Base-by-base conservation (phyloP, 2,888 invertebrate species). In the Cepaea hortensis region DNA sequence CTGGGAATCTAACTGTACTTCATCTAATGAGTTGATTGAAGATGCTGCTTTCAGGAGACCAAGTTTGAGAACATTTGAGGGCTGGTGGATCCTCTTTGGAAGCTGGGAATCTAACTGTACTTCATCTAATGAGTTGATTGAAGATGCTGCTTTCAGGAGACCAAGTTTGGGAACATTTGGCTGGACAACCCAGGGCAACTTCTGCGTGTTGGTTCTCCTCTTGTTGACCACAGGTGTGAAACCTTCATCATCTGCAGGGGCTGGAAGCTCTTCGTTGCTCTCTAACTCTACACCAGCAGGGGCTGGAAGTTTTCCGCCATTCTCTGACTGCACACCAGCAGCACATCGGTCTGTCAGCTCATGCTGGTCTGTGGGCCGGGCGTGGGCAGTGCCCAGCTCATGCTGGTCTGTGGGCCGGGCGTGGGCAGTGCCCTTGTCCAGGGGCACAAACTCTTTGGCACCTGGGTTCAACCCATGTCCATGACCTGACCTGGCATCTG, bases 161-260 rank as follows among this genome's bases (percentile, higher is more conserved):
- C 15, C n/a, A 68, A 68, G 18, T 9, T 11, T 55, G 55, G 6
- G 55, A 55, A 13, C 3, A 15, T 4, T n/a, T 48, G 13, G 50
- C 76, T 50, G 20, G 18, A 75, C 1, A 46, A 48, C 11, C 48
- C 6, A 15, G 18, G 48, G 50, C 18, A 76, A 7, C 5, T 55
- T 76, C 20, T 20, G 76, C 3, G 18, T 23, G 55, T 55, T 55
- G 7, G 7, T 11, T 11, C 55, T 48, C 48, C 50, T 76, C 76
- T 76, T 76, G n/a, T 50, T 76, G 48, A 76, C 55, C 9, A 76
- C 76, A 76, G 76, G 48, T 55, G 55, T 76, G 50, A 76, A 76
- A 20, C 76, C 76, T 50, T 9, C 48, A 75, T 75, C 75, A 18
- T 9, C 13, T 48, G 23, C 73, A 73, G 73, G 73, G 7, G 15